Percentiles rank a stretch among this genome's conserved stretches.
These are phyloP conservation scores for Aix galericulata DNA, from an alignment of 2,113 vertebrate species.

Conservation along the genomic window DNA sequence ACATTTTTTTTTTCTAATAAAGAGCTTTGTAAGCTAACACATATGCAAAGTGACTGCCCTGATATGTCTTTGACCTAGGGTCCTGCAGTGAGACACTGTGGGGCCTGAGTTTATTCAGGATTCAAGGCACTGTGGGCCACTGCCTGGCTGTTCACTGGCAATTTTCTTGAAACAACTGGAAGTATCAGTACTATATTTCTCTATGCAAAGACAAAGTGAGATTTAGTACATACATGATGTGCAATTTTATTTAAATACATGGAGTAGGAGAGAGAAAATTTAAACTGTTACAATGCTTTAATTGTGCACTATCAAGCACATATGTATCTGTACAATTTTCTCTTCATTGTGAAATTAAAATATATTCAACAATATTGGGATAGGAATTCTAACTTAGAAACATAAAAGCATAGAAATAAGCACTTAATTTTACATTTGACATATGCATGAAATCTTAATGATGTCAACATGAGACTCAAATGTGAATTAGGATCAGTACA, in stretches of 20 bases:
- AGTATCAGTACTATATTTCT: not conserved
- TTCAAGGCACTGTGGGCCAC: not conserved
- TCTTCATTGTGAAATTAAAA: constrained; percentile 1
- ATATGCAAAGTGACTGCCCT: not conserved
- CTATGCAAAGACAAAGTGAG: not conserved
- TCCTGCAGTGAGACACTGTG: not conserved
- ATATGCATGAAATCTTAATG: not conserved
- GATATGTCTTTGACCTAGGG: not conserved
- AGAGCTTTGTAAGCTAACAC: not conserved
- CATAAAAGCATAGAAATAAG: not conserved
- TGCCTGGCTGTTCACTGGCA: not conserved
- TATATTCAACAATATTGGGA: not conserved
- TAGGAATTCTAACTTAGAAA: not conserved
- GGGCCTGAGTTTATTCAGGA: not conserved
- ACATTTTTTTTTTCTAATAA: not conserved
- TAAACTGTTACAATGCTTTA: not conserved
- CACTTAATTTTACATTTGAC: constrained; percentile 23
- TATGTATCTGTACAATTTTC: not conserved
- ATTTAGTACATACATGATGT: not conserved
- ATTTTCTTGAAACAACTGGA: not conserved
- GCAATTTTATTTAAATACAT: not conserved
- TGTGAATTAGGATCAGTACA: not conserved
- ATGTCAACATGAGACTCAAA: constrained; percentile 16
- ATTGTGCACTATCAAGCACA: not conserved
- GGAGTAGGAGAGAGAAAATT: not conserved